Percentiles rank a stretch among this genome's conserved stretches.
These are phyloP conservation scores for Rapana venosa DNA, from an alignment of 2,888 invertebrate species.

Conservation along the genomic window DNA sequence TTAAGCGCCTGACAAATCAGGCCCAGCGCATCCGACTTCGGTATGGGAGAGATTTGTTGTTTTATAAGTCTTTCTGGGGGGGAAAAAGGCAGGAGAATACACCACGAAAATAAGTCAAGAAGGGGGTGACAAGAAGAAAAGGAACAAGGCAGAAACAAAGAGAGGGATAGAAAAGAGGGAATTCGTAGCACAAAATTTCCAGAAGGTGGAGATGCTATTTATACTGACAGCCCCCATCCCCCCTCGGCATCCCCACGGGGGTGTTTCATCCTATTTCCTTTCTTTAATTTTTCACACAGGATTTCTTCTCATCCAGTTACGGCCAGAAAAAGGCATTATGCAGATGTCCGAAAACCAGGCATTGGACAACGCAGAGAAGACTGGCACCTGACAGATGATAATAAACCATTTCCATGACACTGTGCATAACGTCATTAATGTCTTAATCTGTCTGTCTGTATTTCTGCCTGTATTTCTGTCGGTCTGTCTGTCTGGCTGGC, in stretches of 20 bases:
- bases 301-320: constrained; percentile 17
- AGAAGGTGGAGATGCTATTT: too few relatives aligned
- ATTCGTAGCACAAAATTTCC: too few relatives aligned
- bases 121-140: too few relatives aligned
- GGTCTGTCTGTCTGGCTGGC: not conserved
- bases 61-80: too few relatives aligned
- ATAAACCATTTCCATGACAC: not conserved
- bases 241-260: not conserved
- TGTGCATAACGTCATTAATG: not conserved
- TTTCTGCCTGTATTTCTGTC: not conserved
- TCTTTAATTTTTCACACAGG: not conserved
- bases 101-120: too few relatives aligned
- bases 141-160: too few relatives aligned
- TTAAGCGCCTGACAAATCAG: too few relatives aligned
- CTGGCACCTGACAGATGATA: not conserved
- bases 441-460: not conserved
- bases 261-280: not conserved
- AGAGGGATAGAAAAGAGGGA: too few relatives aligned
- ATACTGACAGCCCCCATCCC: too few relatives aligned
- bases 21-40: too few relatives aligned
- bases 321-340: not conserved
- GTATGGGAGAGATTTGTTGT: too few relatives aligned
- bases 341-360: not conserved
- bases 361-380: not conserved
- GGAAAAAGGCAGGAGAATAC: too few relatives aligned